Evolutionary conservation across 2,113 vertebrate species (phyloP), one percentile per base, ranked within the genome.

Genomic region (Bubo scandiacus): DNA sequence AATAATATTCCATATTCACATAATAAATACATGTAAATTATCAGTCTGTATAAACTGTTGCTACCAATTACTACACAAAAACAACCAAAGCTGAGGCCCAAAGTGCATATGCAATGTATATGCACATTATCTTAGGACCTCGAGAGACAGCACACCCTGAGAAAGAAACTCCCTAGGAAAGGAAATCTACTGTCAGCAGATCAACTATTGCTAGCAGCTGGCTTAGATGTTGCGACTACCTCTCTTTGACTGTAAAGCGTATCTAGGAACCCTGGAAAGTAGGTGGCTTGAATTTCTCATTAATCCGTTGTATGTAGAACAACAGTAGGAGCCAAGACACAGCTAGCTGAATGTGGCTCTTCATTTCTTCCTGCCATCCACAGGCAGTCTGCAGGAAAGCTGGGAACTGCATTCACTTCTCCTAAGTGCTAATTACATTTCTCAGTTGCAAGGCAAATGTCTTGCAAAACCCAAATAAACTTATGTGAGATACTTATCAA

Each of bases 351-450:
- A 54, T 32, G 29, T 23, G 61, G 38, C 32, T 84, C 52, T 88
- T 86, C 55, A 49, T 84, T 30, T 94, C 67, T 65, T 79, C 81
- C 54, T 81, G 72, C 16, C 49, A 67, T 43, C 43, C 55, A 32
- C 27, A 67, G n/a, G 10, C 81, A 61, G 51, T 30, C 81, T 88
- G 45, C 45, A 73, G 65, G 40, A 94, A n/a, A 94, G 25, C 22
- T 58, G 34, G 78, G 47, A 84, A 68, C 58, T 47, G 22, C 67
- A 87, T 80, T 45, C 52, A 25, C 25, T 80, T 83, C 55, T 90
- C 26, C 58, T 42, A 45, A 81, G 68, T 59, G 73, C 52, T 89
- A 92, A 94, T 94, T 89, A 55, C 77, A 71, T 91, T 90, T 65
- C 71, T 77, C 54, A 72, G 52, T 65, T 38, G 34, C 47, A 59